A percentile compares a stretch with the other conserved stretches of the same genome.
Evolutionary conservation across 2,888 invertebrate species (phyloP).

Genomic region (Thelaira solivaga): DNA sequence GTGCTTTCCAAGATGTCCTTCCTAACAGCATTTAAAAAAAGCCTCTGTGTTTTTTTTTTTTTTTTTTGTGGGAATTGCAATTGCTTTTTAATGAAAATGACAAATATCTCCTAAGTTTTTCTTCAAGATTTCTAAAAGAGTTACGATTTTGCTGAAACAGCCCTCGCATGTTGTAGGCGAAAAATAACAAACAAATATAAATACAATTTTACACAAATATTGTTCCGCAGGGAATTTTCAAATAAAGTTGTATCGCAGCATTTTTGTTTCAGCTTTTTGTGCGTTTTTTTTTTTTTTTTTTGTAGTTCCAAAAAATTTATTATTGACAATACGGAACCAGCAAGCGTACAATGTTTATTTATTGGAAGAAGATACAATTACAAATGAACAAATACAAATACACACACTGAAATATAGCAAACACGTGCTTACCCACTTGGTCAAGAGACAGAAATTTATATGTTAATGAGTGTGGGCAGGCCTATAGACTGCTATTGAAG

Average conservation of each 20-base stretch:
- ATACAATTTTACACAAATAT: constrained; percentile 40
- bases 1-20: too few species aligned
- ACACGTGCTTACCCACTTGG: too few species aligned
- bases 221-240: constrained; percentile 42
- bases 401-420: too few species aligned
- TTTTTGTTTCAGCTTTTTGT: constrained; percentile 15
- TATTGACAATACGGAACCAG: constrained; percentile 27
- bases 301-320: constrained; percentile 37
- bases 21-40: too few species aligned
- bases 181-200: constrained; percentile 12
- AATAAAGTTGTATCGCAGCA: constrained; percentile 31
- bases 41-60: too few species aligned
- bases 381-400: not conserved
- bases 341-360: constrained; percentile 16
- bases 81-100: not conserved
- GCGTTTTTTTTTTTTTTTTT: constrained; percentile 16
- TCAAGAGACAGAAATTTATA: too few species aligned
- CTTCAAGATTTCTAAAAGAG: too few species aligned
- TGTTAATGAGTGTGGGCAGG: too few species aligned
- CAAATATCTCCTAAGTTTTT: too few species aligned
- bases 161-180: not conserved
- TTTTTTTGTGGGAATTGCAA: too few species aligned
- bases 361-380: constrained; percentile 27
- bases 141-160: not conserved
- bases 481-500: too few species aligned